Percentiles rank a stretch among this genome's conserved stretches.
phyloP scores from a whole-genome alignment of 1,140 invertebrate genomes.

The Ptiloglossa arizonensis region DNA sequence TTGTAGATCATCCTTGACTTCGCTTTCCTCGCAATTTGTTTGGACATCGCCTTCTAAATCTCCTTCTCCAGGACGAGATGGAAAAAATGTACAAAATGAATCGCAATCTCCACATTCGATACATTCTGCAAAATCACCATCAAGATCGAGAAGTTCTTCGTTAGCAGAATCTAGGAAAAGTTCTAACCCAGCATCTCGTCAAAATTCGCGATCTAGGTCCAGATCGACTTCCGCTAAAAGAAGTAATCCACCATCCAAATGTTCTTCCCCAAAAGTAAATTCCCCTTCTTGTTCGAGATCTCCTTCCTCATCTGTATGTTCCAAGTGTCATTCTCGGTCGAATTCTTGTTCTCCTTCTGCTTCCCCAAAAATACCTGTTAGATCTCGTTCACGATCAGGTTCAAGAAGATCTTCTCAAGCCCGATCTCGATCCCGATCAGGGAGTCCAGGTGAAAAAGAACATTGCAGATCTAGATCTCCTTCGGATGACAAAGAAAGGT shows the following conservation, averaged over 20 bases:
- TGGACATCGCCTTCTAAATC: conserved; percentile 52
- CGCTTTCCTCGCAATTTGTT: conserved; percentile 35
- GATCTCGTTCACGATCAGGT: conserved; percentile 30
- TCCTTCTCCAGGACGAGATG: conserved; percentile 28
- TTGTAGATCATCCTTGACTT: conserved; percentile 58
- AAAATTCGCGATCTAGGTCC: conserved; percentile 57
- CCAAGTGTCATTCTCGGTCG: conserved; percentile 41
- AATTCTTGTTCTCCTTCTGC: conserved; percentile 13
- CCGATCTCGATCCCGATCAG: conserved; percentile 2
- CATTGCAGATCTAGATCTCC: conserved; percentile 38
- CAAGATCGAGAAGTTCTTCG: conserved; percentile 60
- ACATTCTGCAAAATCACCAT: conserved; percentile 51
- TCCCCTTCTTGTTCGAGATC: conserved; percentile 53
- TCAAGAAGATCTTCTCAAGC: conserved; percentile 24
- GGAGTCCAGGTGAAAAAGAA: conserved; percentile 20
- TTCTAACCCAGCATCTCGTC: conserved; percentile 44
- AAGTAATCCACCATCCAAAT: conserved; percentile 36
- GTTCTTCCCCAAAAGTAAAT: conserved; percentile 31
- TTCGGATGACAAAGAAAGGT: conserved; percentile 34
- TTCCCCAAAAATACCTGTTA: conserved; percentile 4
- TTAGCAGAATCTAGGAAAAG: conserved; percentile 44
- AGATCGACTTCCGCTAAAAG: conserved; percentile 52
- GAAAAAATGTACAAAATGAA: conserved; percentile 7
- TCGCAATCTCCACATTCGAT: conserved; percentile 42
- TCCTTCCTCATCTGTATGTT: conserved; percentile 17